phyloP scores from a whole-genome alignment of 2,888 invertebrate species.

The Aphidoletes aphidimyza region DNA sequence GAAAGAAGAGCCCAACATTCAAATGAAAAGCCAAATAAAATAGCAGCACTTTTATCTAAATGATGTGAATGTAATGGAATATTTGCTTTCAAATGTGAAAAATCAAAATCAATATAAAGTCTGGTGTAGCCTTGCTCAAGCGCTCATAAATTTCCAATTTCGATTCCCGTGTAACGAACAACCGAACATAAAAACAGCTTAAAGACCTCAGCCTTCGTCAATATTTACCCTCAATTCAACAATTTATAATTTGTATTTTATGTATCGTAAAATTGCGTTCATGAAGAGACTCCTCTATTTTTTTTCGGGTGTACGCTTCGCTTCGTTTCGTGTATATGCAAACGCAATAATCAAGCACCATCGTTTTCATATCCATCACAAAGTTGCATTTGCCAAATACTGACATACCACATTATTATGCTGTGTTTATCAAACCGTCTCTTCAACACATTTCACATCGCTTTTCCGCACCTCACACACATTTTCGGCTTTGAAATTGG shows the following conservation, averaged over 20 bases:
- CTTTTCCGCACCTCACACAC: neutral
- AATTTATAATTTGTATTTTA: conserved; percentile 53
- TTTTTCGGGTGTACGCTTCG: neutral
- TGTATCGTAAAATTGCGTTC: conserved; percentile 36
- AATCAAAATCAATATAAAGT: conserved; percentile 37
- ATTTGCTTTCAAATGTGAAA: neutral
- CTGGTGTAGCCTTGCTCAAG: neutral
- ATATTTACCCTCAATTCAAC: conserved; percentile 61
- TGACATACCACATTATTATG: conserved; percentile 52
- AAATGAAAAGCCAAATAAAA: too few species aligned
- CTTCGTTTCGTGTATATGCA: neutral
- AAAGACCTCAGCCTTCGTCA: conserved; percentile 59
- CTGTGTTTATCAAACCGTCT: conserved; percentile 49
- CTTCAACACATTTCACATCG: neutral
- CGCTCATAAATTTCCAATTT: conserved; percentile 34
- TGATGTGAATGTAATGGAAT: neutral
- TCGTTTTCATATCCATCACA: conserved; percentile 28
- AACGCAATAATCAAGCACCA: neutral
- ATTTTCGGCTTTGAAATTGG: neutral
- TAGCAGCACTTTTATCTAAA: too few species aligned
- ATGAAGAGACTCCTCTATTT: too few species aligned
- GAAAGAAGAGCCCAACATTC: too few species aligned
- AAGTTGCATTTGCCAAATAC: conserved; percentile 10
- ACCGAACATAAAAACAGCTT: conserved; percentile 34
- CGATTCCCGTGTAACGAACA: neutral